These are phyloP conservation scores for Ctenochaetus hawaiiensis DNA, from an alignment of 2,797 vertebrate genomes.

Conservation along the genomic window DNA sequence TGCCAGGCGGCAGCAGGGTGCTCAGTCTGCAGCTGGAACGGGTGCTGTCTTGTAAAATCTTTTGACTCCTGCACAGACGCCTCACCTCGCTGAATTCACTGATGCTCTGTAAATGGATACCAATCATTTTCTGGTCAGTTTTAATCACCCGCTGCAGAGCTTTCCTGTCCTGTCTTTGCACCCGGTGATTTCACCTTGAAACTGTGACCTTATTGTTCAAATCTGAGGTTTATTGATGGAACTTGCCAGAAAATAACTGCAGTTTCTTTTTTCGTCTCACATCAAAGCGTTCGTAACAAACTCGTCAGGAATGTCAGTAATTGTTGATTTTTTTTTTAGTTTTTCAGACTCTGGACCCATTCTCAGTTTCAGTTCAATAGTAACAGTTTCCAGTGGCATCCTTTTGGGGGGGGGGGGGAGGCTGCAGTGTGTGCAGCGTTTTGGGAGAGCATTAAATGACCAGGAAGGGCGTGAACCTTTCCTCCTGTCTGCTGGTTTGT, in stretches of 20 bases:
- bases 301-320: neutral
- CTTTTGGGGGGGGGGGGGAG: neutral
- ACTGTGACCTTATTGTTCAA: neutral
- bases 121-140: too few species aligned
- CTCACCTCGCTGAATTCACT: too few species aligned
- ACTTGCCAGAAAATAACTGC: neutral
- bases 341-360: neutral
- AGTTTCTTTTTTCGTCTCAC: neutral
- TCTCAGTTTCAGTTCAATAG: neutral
- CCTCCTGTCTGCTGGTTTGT: conserved; percentile 30
- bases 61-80: too few species aligned
- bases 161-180: too few species aligned
- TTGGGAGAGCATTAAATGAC: conserved; percentile 23
- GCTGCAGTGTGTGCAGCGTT: neutral
- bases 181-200: conserved; percentile 14
- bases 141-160: too few species aligned
- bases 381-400: neutral
- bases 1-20: too few species aligned
- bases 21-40: too few species aligned
- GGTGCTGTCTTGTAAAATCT: too few species aligned
- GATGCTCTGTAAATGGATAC: too few species aligned
- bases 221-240: too few species aligned
- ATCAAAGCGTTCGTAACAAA: conserved; percentile 3
- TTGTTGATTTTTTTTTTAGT: neutral
- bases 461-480: conserved; percentile 29